Conservation (phyloP, 2,797 vertebrate genomes). For the Sardinella longiceps region DNA sequence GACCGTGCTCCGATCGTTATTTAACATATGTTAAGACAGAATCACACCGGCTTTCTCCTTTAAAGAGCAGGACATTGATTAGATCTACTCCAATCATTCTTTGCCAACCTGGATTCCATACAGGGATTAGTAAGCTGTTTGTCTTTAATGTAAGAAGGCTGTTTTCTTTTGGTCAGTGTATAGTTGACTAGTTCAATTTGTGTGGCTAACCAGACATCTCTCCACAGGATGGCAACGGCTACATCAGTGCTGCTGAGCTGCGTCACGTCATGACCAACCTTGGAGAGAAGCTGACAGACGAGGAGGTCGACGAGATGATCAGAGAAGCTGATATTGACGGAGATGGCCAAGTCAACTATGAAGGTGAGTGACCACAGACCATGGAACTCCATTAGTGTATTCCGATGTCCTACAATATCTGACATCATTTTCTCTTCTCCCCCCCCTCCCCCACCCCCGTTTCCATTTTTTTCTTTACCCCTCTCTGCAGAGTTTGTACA, state of each 20-base stretch:
- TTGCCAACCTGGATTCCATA: background rate
- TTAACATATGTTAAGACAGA: too few relatives aligned
- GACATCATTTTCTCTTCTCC: constrained; percentile 5
- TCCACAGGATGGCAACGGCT: constrained; percentile 86
- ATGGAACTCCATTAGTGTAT: background rate
- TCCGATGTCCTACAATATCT: background rate
- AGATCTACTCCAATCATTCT: background rate
- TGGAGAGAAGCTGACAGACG: constrained; percentile 89
- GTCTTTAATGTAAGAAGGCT: background rate
- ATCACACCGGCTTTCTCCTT: too few relatives aligned
- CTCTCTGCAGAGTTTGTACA: constrained; percentile 86
- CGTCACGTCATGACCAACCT: constrained; percentile 92
- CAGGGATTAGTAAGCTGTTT: background rate
- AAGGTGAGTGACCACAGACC: constrained; percentile 72
- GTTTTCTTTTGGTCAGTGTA: background rate
- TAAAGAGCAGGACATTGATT: background rate
- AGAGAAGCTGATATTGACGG: constrained; percentile 90
- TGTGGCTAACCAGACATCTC: background rate
- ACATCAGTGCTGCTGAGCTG: constrained; percentile 89
- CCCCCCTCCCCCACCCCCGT: too few relatives aligned
- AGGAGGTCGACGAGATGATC: constrained; percentile 93
- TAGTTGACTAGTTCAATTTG: background rate
- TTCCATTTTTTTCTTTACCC: constrained; percentile 12
- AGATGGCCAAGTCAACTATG: constrained; percentile 91
- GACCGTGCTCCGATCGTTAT: too few relatives aligned